Evolutionary conservation across 2,113 vertebrate genomes (phyloP).

Genomic region (Apistogramma diplotaenia): DNA sequence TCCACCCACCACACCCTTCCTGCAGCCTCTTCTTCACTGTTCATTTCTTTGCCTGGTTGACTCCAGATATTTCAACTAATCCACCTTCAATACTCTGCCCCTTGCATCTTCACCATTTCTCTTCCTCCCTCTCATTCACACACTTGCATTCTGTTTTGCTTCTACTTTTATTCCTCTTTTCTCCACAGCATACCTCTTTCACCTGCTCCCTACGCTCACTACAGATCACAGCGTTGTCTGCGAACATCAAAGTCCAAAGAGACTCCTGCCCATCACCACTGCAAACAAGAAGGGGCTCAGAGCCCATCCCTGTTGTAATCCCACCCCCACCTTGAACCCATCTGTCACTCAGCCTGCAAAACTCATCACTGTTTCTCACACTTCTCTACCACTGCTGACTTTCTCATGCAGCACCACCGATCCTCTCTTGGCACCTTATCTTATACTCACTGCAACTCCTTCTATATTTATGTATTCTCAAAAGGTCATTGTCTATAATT

Average conservation of each 20-base stretch:
- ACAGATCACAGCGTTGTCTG: not conserved
- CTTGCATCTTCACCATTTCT: not conserved
- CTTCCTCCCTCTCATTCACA: not conserved
- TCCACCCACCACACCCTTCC: not conserved
- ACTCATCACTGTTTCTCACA: too few species aligned
- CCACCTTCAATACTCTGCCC: not conserved
- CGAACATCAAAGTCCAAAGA: not conserved
- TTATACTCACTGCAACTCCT: too few species aligned
- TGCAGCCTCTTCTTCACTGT: not conserved
- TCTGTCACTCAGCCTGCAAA: not conserved
- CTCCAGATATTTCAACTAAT: not conserved
- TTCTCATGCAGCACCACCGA: too few species aligned
- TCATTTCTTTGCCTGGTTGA: not conserved
- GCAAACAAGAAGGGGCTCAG: not conserved
- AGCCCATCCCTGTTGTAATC: not conserved
- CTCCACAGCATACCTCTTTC: not conserved
- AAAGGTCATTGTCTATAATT: too few species aligned
- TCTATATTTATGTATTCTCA: too few species aligned
- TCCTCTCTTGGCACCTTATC: too few species aligned
- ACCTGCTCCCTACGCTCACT: not conserved
- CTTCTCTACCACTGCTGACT: too few species aligned
- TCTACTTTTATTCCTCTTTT: not conserved
- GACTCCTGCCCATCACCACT: not conserved
- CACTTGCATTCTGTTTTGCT: not conserved
- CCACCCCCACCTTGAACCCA: not conserved